Percentiles rank a stretch among this genome's conserved stretches.
Evolutionary conservation across 2,797 vertebrate genomes (phyloP).

Genomic region (Channa striata): DNA sequence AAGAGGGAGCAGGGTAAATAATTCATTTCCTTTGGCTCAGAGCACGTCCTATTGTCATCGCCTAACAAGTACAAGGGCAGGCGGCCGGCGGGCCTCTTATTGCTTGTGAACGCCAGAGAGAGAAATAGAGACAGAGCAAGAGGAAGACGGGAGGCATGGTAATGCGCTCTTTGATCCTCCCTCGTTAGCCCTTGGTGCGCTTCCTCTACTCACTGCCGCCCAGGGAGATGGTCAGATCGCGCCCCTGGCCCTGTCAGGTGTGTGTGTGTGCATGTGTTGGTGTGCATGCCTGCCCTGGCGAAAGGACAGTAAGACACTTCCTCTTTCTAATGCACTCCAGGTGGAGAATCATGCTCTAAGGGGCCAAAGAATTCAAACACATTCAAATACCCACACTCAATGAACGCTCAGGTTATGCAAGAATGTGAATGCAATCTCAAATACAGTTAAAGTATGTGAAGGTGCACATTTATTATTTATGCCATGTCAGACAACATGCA

Average conservation of each 20-base stretch:
- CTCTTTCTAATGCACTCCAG: conserved; percentile 80
- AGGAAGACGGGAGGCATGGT: conserved; percentile 79
- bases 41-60: conserved; percentile 84
- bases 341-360: conserved; percentile 69
- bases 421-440: conserved; percentile 22
- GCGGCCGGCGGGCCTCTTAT: conserved; percentile 76
- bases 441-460: conserved; percentile 12
- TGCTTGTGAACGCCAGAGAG: conserved; percentile 74
- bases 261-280: conserved; percentile 46
- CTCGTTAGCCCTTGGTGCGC: conserved; percentile 80
- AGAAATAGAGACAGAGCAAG: conserved; percentile 56
- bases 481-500: conserved; percentile 30
- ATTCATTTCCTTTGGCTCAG: conserved; percentile 85
- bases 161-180: conserved; percentile 86
- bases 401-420: conserved; percentile 17
- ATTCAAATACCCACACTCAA: conserved; percentile 6
- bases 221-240: conserved; percentile 74
- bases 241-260: conserved; percentile 64
- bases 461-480: conserved; percentile 22
- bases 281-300: conserved; percentile 24
- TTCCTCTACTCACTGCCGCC: conserved; percentile 72
- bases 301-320: conserved; percentile 77
- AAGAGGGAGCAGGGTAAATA: conserved; percentile 83
- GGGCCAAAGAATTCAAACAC: conserved; percentile 44
- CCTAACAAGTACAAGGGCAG: conserved; percentile 84